phyloP scores from a whole-genome alignment of 1,140 invertebrate species.

The Cydia fagiglandana region DNA sequence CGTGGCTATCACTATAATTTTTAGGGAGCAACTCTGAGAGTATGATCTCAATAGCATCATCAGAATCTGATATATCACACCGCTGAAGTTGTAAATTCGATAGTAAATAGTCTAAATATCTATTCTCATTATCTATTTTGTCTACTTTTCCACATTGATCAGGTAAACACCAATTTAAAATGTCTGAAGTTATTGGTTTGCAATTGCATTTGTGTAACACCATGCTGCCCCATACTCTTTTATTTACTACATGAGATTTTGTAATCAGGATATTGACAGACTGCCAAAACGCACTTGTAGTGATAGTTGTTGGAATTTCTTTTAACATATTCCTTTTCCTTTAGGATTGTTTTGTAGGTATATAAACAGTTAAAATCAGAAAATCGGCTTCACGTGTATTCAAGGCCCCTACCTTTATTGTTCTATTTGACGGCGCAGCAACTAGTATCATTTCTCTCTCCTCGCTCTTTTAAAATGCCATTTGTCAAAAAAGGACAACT shows the following conservation, averaged over 20 bases:
- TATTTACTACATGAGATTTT: constrained; percentile 71
- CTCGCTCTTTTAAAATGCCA: no score
- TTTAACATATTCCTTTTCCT: neutral
- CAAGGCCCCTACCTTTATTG: no score
- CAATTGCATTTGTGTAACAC: constrained; percentile 42
- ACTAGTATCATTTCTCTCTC: no score
- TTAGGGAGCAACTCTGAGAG: constrained; percentile 61
- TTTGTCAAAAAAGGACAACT: no score
- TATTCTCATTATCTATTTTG: constrained; percentile 32
- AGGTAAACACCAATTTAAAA: constrained; percentile 33
- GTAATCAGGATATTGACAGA: constrained; percentile 58
- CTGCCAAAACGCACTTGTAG: constrained; percentile 50
- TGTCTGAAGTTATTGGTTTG: constrained; percentile 29
- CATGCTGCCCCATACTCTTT: constrained; percentile 66
- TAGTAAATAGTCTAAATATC: constrained; percentile 22
- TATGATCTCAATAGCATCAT: constrained; percentile 45
- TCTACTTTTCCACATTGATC: constrained; percentile 26
- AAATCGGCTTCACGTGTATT: neutral
- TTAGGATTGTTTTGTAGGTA: neutral
- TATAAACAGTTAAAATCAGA: neutral
- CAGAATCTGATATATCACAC: constrained; percentile 30
- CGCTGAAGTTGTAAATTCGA: constrained; percentile 31
- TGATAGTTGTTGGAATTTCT: constrained; percentile 32
- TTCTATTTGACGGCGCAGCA: no score
- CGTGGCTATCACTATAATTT: constrained; percentile 50